A percentile compares a stretch with the other conserved stretches of the same genome.
Conservation (phyloP, 2,888 invertebrate species). For the Mesorhabditis spiculigera region DNA sequence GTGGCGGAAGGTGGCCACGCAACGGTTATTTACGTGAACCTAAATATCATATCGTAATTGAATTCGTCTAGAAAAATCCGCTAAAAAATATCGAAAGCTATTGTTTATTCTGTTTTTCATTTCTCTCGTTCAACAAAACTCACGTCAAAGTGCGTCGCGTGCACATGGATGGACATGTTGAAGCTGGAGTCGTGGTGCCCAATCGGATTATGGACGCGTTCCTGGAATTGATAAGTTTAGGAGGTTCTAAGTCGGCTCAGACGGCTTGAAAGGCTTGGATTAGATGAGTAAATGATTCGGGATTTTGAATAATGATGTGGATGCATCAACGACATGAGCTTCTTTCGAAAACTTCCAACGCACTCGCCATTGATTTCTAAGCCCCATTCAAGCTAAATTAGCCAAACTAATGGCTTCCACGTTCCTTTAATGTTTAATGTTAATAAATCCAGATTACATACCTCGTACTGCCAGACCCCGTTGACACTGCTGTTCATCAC, state of each 20-base stretch:
- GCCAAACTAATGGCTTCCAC: no score
- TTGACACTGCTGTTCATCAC: constrained; percentile 27
- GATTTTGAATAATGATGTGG: no score
- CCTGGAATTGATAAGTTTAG: constrained; percentile 7
- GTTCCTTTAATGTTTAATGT: no score
- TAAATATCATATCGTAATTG: constrained; percentile 12
- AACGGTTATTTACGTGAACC: constrained; percentile 38
- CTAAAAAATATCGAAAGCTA: no score
- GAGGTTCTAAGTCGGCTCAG: background rate
- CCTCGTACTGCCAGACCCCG: constrained; percentile 36
- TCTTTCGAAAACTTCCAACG: no score
- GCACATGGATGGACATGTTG: constrained; percentile 31
- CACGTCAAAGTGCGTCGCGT: constrained; percentile 36
- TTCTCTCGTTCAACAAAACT: no score
- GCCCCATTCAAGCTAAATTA: no score
- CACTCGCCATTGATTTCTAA: no score
- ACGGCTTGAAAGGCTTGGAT: background rate
- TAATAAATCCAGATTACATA: no score
- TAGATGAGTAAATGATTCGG: background rate
- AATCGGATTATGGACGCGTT: constrained; percentile 37
- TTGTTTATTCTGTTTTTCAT: no score
- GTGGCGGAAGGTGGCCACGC: constrained; percentile 37
- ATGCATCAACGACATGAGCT: no score
- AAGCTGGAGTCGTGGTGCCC: constrained; percentile 34
- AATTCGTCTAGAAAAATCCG: background rate